These are phyloP conservation scores for Manis pentadactyla DNA, from an alignment of 2,797 vertebrate species.

Conservation along the genomic window DNA sequence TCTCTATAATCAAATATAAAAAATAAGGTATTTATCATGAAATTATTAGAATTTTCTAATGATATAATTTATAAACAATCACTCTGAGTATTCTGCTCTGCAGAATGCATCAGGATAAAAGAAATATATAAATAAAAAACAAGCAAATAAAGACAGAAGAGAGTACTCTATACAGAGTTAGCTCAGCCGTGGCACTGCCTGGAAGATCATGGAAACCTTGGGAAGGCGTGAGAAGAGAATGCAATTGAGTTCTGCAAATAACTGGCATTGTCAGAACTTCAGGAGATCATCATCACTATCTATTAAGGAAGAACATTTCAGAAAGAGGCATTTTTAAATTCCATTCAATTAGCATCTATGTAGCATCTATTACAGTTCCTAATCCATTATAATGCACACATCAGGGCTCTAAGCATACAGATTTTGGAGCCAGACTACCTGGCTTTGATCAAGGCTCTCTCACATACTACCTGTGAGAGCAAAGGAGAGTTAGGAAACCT, in stretches of 20 bases:
- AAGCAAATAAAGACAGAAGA: background rate
- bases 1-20: background rate
- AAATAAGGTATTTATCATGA: background rate
- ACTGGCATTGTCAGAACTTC: background rate
- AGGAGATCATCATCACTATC: background rate
- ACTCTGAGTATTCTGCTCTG: background rate
- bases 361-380: background rate
- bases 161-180: background rate
- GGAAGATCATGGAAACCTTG: background rate
- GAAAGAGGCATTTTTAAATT: background rate
- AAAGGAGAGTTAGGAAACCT: background rate
- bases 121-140: background rate
- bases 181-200: background rate
- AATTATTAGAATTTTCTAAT: background rate
- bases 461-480: background rate
- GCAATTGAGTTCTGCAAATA: background rate
- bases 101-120: background rate
- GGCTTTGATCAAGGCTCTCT: background rate
- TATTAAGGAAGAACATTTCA: background rate
- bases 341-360: background rate
- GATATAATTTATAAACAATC: background rate
- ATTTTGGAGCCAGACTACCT: background rate
- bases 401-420: background rate
- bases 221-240: background rate
- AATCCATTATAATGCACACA: background rate